Evolutionary conservation across 2,888 invertebrate species (phyloP).

Genomic region (Brachyptera putata): DNA sequence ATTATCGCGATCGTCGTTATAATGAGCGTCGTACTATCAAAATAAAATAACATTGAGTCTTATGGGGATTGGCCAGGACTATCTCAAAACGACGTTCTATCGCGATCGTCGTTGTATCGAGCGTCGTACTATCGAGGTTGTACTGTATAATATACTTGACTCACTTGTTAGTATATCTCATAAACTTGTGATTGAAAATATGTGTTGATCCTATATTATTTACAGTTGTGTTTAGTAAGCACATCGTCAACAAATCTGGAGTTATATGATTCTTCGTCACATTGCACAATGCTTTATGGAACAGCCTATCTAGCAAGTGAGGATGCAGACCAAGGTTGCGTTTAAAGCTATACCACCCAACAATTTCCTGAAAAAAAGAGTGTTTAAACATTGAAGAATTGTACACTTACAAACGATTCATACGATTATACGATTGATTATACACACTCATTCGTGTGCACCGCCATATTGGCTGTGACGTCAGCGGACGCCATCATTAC

Average conservation of each 20-base stretch:
- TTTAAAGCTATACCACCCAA: conserved; percentile 66
- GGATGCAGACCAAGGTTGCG: conserved; percentile 52
- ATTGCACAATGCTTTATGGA: conserved; percentile 58
- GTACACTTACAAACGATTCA: too few species aligned
- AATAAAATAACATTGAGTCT: too few species aligned
- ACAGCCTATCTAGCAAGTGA: conserved; percentile 59
- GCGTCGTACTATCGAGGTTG: too few species aligned
- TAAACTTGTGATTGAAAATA: conserved; percentile 58
- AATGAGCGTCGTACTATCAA: too few species aligned
- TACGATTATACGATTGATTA: background rate
- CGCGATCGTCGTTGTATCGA: too few species aligned
- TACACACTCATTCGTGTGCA: too few species aligned
- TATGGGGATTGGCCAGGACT: too few species aligned
- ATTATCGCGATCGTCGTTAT: too few species aligned
- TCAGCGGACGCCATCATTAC: too few species aligned
- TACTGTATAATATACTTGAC: conserved; percentile 1
- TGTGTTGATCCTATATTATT: conserved; percentile 56
- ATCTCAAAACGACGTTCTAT: too few species aligned
- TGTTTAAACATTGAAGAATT: background rate
- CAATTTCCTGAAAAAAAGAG: conserved; percentile 50
- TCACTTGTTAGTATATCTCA: conserved; percentile 48
- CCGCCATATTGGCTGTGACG: too few species aligned
- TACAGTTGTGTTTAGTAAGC: conserved; percentile 54
- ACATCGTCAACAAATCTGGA: conserved; percentile 59
- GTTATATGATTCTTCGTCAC: conserved; percentile 51